Percentiles rank a stretch among this genome's conserved stretches.
Evolutionary conservation across 2,113 vertebrate genomes (phyloP).

Genomic region (Ploceus nigricollis): DNA sequence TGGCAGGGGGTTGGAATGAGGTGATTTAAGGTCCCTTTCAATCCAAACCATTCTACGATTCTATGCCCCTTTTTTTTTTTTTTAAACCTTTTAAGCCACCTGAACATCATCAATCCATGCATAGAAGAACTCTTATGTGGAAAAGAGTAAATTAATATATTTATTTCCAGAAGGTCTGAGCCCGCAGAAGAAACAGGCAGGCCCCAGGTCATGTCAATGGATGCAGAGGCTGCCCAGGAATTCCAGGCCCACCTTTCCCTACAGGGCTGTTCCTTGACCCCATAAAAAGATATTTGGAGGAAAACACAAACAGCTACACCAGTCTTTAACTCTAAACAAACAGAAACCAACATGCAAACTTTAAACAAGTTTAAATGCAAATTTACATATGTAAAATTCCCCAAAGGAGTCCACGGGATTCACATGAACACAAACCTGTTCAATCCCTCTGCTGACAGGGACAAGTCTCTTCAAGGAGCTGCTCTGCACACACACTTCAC

Average conservation of each 20-base stretch:
- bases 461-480: background rate
- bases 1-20: background rate
- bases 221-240: background rate
- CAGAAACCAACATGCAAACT: background rate
- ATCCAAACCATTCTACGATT: background rate
- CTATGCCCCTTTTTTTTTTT: background rate
- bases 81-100: background rate
- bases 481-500: background rate
- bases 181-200: background rate
- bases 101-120: rapidly evolving
- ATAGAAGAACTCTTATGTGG: background rate
- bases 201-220: rapidly evolving
- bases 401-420: too few relatives aligned
- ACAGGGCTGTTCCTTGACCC: background rate
- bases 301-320: background rate
- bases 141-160: background rate
- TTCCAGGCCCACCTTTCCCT: background rate
- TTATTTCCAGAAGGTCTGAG: background rate
- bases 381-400: too few relatives aligned
- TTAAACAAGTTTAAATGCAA: too few relatives aligned
- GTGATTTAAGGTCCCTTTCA: background rate
- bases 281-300: background rate
- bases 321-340: background rate
- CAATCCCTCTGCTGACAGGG: background rate
- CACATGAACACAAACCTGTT: background rate